Conservation (phyloP, 1,140 invertebrate species). For the Panulirus ornatus region DNA sequence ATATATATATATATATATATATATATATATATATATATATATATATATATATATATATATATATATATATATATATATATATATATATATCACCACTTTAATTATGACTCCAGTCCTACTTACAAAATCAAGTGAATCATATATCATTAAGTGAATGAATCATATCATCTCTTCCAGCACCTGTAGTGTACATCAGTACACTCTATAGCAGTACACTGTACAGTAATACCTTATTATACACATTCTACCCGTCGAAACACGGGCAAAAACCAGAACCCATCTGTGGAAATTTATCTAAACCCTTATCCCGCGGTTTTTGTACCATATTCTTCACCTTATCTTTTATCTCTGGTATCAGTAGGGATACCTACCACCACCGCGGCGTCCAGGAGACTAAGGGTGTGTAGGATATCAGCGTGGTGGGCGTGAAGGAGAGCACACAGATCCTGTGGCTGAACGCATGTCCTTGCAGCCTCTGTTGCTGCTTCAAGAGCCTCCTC, state of each 20-base stretch:
- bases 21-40: conserved; percentile 25
- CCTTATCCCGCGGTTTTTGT: too few relatives aligned
- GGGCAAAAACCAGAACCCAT: too few relatives aligned
- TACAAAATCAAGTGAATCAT: too few relatives aligned
- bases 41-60: not conserved
- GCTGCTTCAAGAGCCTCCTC: conserved; percentile 45
- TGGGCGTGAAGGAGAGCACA: conserved; percentile 55
- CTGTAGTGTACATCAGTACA: too few relatives aligned
- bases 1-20: conserved; percentile 24
- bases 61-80: not conserved
- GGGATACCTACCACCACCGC: conserved; percentile 50
- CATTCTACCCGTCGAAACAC: too few relatives aligned
- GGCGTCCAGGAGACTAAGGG: conserved; percentile 33
- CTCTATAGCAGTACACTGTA: too few relatives aligned
- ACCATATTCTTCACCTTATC: too few relatives aligned
- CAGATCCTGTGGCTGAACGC: conserved; percentile 20
- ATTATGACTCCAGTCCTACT: too few relatives aligned
- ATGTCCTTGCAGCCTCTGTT: conserved; percentile 27
- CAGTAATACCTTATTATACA: too few relatives aligned
- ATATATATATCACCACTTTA: conserved; percentile 14
- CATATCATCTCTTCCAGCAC: too few relatives aligned
- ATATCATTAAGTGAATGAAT: too few relatives aligned
- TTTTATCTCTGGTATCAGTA: not conserved
- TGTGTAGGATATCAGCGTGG: conserved; percentile 58
- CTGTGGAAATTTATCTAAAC: too few relatives aligned